Evolutionary conservation across 2,797 vertebrate species (phyloP).

Genomic region (Cottoperca gobio): DNA sequence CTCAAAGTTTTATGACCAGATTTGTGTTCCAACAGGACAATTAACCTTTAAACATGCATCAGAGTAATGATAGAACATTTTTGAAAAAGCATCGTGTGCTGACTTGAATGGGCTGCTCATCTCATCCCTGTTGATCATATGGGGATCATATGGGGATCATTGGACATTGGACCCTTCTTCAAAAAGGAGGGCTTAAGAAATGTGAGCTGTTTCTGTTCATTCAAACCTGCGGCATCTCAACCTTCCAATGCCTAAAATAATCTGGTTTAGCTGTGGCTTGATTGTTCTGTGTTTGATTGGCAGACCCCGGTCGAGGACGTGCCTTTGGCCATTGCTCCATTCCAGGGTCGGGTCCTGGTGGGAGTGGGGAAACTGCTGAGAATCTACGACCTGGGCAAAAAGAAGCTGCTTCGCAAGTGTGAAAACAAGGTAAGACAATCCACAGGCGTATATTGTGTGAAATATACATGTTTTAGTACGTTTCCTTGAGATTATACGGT

Average conservation of each 20-base stretch:
- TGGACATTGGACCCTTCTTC: background rate
- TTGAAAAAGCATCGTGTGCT: background rate
- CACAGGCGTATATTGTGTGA: no score
- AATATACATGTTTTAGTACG: no score
- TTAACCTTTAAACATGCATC: background rate
- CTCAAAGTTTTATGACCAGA: background rate
- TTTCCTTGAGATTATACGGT: no score
- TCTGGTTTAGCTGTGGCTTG: background rate
- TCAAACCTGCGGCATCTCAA: background rate
- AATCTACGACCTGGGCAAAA: slow-evolving; percentile 97
- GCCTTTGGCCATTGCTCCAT: slow-evolving; percentile 96
- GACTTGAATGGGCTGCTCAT: background rate
- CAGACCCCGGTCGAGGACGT: slow-evolving; percentile 98
- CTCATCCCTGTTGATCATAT: background rate
- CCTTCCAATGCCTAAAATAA: background rate
- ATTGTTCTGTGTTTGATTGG: slow-evolving; percentile 13
- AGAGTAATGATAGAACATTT: background rate
- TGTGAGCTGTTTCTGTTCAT: background rate
- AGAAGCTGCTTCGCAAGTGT: slow-evolving; percentile 97
- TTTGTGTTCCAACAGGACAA: background rate
- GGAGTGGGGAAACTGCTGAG: slow-evolving; percentile 97
- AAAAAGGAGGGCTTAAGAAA: background rate
- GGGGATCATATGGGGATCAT: no score
- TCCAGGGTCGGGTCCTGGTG: slow-evolving; percentile 94
- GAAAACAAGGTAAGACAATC: slow-evolving; percentile 94